Conservation (phyloP, 2,797 vertebrate species). For the Chelon auratus region DNA sequence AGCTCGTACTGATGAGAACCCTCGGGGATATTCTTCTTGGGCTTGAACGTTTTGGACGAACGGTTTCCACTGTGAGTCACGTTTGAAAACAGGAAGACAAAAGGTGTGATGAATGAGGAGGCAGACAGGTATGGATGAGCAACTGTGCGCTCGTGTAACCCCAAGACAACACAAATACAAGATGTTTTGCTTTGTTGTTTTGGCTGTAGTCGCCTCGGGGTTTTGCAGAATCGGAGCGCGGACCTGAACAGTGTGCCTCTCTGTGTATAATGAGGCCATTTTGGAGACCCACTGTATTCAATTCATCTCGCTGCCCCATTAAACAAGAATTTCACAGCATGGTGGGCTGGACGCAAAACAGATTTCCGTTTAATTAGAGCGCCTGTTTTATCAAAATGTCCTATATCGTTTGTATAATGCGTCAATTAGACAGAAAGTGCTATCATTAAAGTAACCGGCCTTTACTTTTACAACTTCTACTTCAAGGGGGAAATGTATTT, state of each 20-base stretch:
- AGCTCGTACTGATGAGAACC: constrained; percentile 98
- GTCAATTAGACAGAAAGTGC: too few species aligned
- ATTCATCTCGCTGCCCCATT: constrained; percentile 55
- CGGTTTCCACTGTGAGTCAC: constrained; percentile 89
- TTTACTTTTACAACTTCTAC: neutral
- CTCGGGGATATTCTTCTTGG: constrained; percentile 99
- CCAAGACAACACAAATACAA: constrained; percentile 2
- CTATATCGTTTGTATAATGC: neutral
- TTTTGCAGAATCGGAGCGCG: constrained; percentile 29
- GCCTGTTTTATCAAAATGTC: neutral
- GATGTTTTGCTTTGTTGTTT: neutral
- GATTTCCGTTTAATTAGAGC: constrained; percentile 6
- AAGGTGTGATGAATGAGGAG: constrained; percentile 13
- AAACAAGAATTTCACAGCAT: constrained; percentile 63
- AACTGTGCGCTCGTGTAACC: constrained; percentile 12
- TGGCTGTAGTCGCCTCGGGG: neutral
- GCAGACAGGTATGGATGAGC: constrained; percentile 19
- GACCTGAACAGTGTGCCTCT: constrained; percentile 51
- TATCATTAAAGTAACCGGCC: neutral
- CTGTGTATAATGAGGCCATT: constrained; percentile 66
- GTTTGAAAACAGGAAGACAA: constrained; percentile 37
- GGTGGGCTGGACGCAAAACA: constrained; percentile 15
- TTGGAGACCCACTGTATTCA: constrained; percentile 47
- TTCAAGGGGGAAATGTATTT: neutral
- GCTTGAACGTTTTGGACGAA: constrained; percentile 98